phyloP scores from a whole-genome alignment of 1,140 invertebrate species.

The Bombus sibiricus region DNA sequence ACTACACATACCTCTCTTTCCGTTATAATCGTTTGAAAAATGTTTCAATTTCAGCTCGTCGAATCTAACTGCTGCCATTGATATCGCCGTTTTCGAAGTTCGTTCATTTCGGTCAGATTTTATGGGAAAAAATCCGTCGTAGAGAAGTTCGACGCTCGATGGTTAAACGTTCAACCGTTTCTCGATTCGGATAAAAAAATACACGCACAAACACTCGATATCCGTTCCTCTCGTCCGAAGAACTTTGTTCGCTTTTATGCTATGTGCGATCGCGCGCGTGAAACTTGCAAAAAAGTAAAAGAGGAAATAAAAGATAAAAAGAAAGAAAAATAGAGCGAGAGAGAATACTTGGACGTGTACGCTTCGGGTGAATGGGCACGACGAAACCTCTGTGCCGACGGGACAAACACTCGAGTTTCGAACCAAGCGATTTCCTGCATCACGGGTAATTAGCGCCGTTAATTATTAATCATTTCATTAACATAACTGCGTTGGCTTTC shows the following conservation, averaged over 20 bases:
- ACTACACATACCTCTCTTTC: neutral
- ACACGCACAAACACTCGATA: neutral
- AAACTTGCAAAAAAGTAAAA: too few species aligned
- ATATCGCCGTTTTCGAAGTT: constrained; percentile 30
- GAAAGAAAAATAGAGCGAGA: neutral
- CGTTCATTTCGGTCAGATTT: neutral
- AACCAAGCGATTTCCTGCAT: constrained; percentile 4
- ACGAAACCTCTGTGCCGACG: neutral
- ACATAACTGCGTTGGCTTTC: constrained; percentile 27
- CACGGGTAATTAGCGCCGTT: constrained; percentile 30
- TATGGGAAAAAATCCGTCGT: neutral
- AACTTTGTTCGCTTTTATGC: neutral
- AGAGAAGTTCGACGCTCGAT: constrained; percentile 23
- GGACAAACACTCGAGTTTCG: neutral
- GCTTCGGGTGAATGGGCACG: neutral
- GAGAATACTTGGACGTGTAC: neutral
- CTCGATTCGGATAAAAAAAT: neutral
- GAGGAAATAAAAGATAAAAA: neutral
- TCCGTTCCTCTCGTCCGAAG: neutral
- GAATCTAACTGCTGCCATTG: constrained; percentile 43
- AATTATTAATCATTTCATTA: constrained; percentile 47
- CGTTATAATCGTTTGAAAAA: constrained; percentile 64
- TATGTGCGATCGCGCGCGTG: neutral
- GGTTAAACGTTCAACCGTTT: neutral
- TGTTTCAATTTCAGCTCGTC: constrained; percentile 66